Conservation (phyloP, 2,113 vertebrate species). For the Mormyrus iriodes region DNA sequence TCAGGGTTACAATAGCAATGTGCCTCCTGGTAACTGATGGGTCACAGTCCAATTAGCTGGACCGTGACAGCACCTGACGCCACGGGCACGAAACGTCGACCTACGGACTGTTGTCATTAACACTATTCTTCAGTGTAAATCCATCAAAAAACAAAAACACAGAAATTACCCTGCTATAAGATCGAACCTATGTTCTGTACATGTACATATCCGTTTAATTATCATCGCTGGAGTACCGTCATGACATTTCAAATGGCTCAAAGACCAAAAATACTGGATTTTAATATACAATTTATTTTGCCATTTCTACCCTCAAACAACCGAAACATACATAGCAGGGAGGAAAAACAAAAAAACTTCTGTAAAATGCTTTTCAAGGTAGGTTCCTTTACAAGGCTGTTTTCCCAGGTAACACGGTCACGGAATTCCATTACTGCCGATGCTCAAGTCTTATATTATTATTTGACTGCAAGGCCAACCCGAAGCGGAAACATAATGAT, state of each 20-base stretch:
- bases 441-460: constrained; percentile 10
- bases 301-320: neutral
- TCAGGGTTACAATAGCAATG: neutral
- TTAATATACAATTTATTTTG: neutral
- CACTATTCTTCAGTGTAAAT: neutral
- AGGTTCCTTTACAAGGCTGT: neutral
- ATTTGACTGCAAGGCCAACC: constrained; percentile 12
- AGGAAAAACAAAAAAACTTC: neutral
- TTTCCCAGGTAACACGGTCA: constrained; percentile 15
- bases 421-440: constrained; percentile 14
- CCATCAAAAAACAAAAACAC: neutral
- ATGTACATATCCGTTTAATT: neutral
- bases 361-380: neutral
- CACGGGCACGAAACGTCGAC: neutral
- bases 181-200: neutral
- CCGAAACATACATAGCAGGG: neutral
- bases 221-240: neutral
- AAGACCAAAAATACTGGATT: neutral
- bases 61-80: neutral
- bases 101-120: neutral
- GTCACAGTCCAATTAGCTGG: constrained; percentile 7
- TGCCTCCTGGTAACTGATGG: neutral
- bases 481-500: constrained; percentile 21
- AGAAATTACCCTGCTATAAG: neutral
- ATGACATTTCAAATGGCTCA: neutral